Percentiles rank a stretch among this genome's conserved stretches.
Conservation (phyloP, 1,140 invertebrate genomes). For the Lysiphlebus fabarum region DNA sequence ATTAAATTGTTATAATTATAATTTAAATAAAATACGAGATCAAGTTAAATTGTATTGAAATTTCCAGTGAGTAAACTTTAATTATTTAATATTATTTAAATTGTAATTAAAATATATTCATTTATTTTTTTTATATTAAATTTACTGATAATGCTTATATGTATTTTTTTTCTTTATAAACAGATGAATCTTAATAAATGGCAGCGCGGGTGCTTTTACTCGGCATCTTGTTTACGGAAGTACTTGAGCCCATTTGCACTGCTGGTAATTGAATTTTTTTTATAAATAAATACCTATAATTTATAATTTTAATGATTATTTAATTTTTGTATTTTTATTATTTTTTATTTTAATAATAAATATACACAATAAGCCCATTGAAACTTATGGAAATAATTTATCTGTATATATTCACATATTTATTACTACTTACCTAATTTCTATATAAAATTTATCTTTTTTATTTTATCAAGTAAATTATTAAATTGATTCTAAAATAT, state of each 20-base stretch:
- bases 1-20: too few species aligned
- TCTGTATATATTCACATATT: too few species aligned
- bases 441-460: too few species aligned
- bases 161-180: constrained; percentile 5
- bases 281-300: background rate
- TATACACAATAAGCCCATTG: background rate
- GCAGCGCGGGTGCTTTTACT: constrained; percentile 54
- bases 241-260: constrained; percentile 45
- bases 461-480: constrained; percentile 20
- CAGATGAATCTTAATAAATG: constrained; percentile 53
- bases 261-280: constrained; percentile 38
- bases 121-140: too few species aligned
- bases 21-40: constrained; percentile 18
- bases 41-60: constrained; percentile 23
- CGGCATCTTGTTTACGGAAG: constrained; percentile 56
- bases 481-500: constrained; percentile 24
- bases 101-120: too few species aligned
- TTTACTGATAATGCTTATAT: too few species aligned
- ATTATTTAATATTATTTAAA: too few species aligned
- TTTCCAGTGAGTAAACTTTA: constrained; percentile 24
- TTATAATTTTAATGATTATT: background rate
- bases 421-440: too few species aligned
- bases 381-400: constrained; percentile 6
- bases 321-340: background rate
- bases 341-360: too few species aligned